Percentiles rank a stretch among this genome's conserved stretches.
phyloP scores from a whole-genome alignment of 1,140 invertebrate species.

The Choristoneura fumiferana region DNA sequence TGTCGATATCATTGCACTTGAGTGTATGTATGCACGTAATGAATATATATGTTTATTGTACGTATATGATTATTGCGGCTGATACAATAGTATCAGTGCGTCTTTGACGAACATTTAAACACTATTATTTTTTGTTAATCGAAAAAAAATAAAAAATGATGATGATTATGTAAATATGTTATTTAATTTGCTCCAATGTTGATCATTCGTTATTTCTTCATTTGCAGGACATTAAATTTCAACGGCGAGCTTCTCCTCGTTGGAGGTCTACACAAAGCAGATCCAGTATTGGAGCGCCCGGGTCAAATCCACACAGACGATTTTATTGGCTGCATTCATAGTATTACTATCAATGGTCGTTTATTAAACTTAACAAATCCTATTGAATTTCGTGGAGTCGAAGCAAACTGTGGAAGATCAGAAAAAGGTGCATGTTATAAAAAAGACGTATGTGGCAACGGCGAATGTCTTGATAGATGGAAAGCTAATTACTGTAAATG shows the following conservation, averaged over 20 bases:
- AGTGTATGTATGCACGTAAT: no score
- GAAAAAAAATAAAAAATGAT: no score
- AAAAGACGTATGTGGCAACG: conserved; percentile 82
- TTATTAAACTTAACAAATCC: conserved; percentile 89
- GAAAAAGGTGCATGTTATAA: conserved; percentile 81
- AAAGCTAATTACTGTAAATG: conserved; percentile 85
- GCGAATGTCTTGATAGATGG: conserved; percentile 92
- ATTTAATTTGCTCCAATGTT: no score
- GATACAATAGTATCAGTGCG: no score
- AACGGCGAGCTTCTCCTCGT: conserved; percentile 92
- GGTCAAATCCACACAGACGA: conserved; percentile 95
- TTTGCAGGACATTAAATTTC: conserved; percentile 92
- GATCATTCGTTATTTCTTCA: conserved; percentile 33
- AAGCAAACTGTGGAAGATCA: conserved; percentile 86
- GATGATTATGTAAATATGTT: no score
- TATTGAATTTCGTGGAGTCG: conserved; percentile 84
- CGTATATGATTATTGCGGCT: no score
- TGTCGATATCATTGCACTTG: no score
- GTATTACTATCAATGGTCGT: conserved; percentile 91
- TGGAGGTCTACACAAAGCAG: conserved; percentile 90
- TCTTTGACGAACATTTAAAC: no score
- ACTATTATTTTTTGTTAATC: no score
- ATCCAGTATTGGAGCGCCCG: conserved; percentile 90
- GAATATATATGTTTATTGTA: no score
- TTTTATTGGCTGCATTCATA: conserved; percentile 95